Percentiles rank a stretch among this genome's conserved stretches.
Conservation (phyloP, 2,888 invertebrate species). For the Synergus itoensis region DNA sequence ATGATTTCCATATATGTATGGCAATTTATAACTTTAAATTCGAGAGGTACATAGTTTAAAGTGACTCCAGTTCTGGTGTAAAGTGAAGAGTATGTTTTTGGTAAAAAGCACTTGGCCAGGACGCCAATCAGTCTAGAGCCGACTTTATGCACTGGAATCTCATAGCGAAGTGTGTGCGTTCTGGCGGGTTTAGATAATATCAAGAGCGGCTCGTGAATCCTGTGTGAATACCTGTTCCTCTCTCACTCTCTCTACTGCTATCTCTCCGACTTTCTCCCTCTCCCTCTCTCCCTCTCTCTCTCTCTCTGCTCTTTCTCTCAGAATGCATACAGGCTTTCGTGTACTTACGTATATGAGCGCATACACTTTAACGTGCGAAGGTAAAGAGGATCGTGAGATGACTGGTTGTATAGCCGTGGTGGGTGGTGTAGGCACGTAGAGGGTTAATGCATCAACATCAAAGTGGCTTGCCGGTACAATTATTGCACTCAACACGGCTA, state of each 20-base stretch:
- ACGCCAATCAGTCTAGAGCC: slow-evolving; percentile 3
- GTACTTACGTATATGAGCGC: slow-evolving; percentile 21
- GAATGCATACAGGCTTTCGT: slow-evolving; percentile 28
- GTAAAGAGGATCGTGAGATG: slow-evolving; percentile 44
- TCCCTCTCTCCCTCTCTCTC: slow-evolving; percentile 38
- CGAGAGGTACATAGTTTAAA: neutral
- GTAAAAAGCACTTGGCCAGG: slow-evolving; percentile 25
- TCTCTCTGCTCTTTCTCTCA: slow-evolving; percentile 25
- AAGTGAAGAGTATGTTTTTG: neutral
- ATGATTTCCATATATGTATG: too few relatives aligned
- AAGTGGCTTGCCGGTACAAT: slow-evolving; percentile 72
- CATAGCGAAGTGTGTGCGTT: neutral
- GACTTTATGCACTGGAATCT: slow-evolving; percentile 12
- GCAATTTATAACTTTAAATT: neutral
- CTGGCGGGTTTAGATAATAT: slow-evolving; percentile 39
- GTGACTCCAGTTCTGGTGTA: neutral
- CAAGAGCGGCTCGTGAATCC: slow-evolving; percentile 39
- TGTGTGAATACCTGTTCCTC: slow-evolving; percentile 36
- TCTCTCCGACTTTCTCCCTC: slow-evolving; percentile 24
- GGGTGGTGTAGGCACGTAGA: slow-evolving; percentile 56
- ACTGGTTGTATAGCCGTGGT: slow-evolving; percentile 48
- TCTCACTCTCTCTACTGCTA: neutral
- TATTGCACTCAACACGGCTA: slow-evolving; percentile 70
- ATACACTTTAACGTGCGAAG: slow-evolving; percentile 22
- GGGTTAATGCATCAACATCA: slow-evolving; percentile 76